Evolutionary conservation across 2,888 invertebrate species (phyloP).

Genomic region (Listrodromus nycthemerus): DNA sequence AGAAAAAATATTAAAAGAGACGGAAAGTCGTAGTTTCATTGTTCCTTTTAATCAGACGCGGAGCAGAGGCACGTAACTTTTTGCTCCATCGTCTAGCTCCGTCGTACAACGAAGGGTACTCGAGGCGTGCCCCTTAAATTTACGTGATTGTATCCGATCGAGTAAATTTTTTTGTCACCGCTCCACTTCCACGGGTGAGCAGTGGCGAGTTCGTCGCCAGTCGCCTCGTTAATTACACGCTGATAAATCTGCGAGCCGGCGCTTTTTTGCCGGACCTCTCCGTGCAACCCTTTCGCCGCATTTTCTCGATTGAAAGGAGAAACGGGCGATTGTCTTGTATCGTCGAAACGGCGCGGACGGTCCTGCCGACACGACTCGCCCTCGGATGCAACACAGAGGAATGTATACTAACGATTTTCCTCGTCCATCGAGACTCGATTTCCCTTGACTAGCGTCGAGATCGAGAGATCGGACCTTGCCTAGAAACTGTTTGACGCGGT

Average conservation of each 20-base stretch:
- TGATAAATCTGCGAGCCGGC: slow-evolving; percentile 71
- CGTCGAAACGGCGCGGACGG: slow-evolving; percentile 3
- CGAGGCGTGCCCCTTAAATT: slow-evolving; percentile 74
- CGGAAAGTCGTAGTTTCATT: not conserved
- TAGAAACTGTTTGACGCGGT: slow-evolving; percentile 55
- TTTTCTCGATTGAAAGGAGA: slow-evolving; percentile 50
- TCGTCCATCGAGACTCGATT: slow-evolving; percentile 56
- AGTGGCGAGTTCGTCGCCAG: slow-evolving; percentile 67
- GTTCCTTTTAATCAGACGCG: slow-evolving; percentile 15
- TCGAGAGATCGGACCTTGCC: slow-evolving; percentile 37
- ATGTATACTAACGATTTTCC: slow-evolving; percentile 31
- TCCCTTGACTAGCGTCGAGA: slow-evolving; percentile 45
- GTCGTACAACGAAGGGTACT: slow-evolving; percentile 66
- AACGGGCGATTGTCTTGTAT: slow-evolving; percentile 33
- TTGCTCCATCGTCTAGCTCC: slow-evolving; percentile 69
- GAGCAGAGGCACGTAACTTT: slow-evolving; percentile 67
- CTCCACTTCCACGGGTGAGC: slow-evolving; percentile 41
- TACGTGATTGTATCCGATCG: slow-evolving; percentile 79
- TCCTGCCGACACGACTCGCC: not conserved
- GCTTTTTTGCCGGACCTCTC: slow-evolving; percentile 32
- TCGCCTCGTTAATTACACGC: slow-evolving; percentile 78
- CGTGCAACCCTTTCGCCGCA: slow-evolving; percentile 24
- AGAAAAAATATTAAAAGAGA: not conserved
- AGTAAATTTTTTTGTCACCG: slow-evolving; percentile 72
- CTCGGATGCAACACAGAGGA: slow-evolving; percentile 5